Evolutionary conservation across 2,113 vertebrate genomes (phyloP).

Genomic region (Callipepla californica): DNA sequence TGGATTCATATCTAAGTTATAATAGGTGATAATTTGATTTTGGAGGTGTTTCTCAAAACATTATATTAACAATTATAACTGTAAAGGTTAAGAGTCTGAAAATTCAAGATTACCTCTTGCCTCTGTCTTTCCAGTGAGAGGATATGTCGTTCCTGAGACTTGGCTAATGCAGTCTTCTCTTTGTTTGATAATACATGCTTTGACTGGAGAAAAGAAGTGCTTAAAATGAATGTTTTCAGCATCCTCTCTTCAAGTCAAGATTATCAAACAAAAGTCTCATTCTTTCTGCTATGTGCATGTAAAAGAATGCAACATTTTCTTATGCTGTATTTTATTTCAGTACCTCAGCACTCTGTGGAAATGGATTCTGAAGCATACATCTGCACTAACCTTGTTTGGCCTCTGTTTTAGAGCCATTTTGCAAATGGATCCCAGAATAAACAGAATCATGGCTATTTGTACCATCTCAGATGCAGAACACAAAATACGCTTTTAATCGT

Average conservation of each 20-base stretch:
- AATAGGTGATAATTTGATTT: not conserved
- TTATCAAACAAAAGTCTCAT: not conserved
- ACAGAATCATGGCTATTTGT: not conserved
- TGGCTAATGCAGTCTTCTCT: slow-evolving; percentile 31
- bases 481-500: slow-evolving; percentile 15
- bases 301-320: not conserved
- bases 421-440: not conserved
- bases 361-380: not conserved
- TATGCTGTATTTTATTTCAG: not conserved
- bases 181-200: slow-evolving; percentile 41
- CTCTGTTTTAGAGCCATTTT: not conserved
- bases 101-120: slow-evolving; percentile 70
- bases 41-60: not conserved
- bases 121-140: slow-evolving; percentile 76
- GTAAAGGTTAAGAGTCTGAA: not conserved
- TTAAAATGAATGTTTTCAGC: not conserved
- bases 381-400: not conserved
- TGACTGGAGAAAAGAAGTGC: not conserved
- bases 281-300: not conserved
- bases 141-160: slow-evolving; percentile 68
- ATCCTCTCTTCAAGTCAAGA: not conserved
- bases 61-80: not conserved
- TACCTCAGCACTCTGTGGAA: not conserved
- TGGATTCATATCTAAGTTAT: accelerated
- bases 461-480: not conserved